phyloP scores from a whole-genome alignment of 1,140 invertebrate species.

The Hylaeus volcanicus region DNA sequence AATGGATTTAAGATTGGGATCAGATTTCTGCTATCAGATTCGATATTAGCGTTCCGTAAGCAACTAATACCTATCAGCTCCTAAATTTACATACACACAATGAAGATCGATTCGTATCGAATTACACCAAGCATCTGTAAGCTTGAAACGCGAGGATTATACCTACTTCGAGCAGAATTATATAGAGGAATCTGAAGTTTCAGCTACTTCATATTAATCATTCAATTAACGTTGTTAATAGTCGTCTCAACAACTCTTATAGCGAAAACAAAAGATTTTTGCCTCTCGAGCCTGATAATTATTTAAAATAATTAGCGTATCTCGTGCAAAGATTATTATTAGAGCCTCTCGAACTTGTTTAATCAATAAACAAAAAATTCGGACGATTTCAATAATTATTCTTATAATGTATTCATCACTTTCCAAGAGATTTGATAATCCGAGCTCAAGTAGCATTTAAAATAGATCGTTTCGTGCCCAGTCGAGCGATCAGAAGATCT shows the following conservation, averaged over 20 bases:
- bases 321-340: too few relatives aligned
- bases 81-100: not conserved
- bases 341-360: too few relatives aligned
- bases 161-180: not conserved
- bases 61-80: too few relatives aligned
- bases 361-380: not conserved
- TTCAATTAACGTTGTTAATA: not conserved
- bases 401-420: not conserved
- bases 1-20: not conserved
- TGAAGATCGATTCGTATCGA: not conserved
- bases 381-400: not conserved
- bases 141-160: conserved; percentile 9
- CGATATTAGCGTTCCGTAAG: too few relatives aligned
- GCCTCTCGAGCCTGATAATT: too few relatives aligned
- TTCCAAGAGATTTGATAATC: not conserved
- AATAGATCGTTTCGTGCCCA: not conserved
- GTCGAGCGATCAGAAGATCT: not conserved
- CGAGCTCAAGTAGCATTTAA: not conserved
- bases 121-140: not conserved
- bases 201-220: not conserved
- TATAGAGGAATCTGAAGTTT: not conserved
- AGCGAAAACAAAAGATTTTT: too few relatives aligned
- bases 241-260: too few relatives aligned
- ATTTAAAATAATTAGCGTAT: too few relatives aligned
- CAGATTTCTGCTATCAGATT: not conserved